phyloP scores from a whole-genome alignment of 2,888 invertebrate species.

The Noctua fimbriata region DNA sequence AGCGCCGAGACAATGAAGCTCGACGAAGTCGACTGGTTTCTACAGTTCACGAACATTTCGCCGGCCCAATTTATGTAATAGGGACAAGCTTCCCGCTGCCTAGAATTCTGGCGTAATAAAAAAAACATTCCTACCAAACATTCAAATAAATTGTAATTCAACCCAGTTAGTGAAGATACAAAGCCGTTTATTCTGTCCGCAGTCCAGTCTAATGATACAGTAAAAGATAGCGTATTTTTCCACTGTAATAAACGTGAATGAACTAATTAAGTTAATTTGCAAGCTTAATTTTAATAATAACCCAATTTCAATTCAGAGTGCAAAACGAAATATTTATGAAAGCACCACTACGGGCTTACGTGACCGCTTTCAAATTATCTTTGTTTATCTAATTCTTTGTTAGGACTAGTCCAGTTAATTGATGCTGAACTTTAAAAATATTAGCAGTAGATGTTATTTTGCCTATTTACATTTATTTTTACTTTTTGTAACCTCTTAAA shows the following conservation, averaged over 20 bases:
- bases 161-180: constrained; percentile 14
- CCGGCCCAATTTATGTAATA: not conserved
- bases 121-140: not conserved
- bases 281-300: constrained; percentile 69
- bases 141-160: not conserved
- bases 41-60: not conserved
- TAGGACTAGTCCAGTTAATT: constrained; percentile 17
- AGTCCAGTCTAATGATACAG: constrained; percentile 25
- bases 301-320: constrained; percentile 69
- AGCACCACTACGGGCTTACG: constrained; percentile 50
- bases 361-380: constrained; percentile 63
- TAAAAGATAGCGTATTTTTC: constrained; percentile 27
- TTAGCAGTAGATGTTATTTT: not conserved
- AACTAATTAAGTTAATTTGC: constrained; percentile 52
- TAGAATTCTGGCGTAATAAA: not conserved
- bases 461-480: not conserved
- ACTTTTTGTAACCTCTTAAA: not conserved
- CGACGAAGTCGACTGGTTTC: not conserved
- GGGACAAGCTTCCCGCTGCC: not conserved
- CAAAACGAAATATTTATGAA: constrained; percentile 58
- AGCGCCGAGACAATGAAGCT: too few species aligned
- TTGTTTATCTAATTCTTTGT: constrained; percentile 52
- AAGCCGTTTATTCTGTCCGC: constrained; percentile 17
- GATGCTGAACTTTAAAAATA: not conserved
- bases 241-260: constrained; percentile 42